Evolutionary conservation across 2,797 vertebrate genomes (phyloP), one percentile per base, ranked within the genome.

Genomic region (Ispidina lecontei): DNA sequence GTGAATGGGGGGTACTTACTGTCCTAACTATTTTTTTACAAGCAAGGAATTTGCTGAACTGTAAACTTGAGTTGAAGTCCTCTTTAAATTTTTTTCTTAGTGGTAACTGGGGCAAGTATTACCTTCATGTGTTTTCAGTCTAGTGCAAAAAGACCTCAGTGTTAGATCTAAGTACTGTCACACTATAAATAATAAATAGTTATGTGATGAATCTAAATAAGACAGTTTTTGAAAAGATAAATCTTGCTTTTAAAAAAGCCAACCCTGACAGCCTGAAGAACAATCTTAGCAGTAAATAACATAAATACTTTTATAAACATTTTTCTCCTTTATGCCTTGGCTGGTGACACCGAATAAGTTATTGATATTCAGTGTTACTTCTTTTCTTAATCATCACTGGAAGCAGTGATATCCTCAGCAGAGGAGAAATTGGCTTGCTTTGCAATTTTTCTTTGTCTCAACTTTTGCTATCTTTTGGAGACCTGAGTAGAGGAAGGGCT

Each of bases 281-380:
- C 35, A 46, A 76, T 92, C 71, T 95, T 90, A 79, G 47, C 46
- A 62, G 74, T 88, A 93, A 94, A 94, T 90, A 91, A 68, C 71
- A 93, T 93, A 75, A 96, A 88, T 96, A 64, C 46, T 92, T 92
- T 93, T 35, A 95, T 89, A 84, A 95, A 93, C 46, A 26, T 39
- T 80, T 89, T 88, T 72, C 20, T 91, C 8, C 39, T 77, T 85
- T 88, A 28, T 90, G 26, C 43, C 12, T 77, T 80, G 47, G n/a
- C 62, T 92, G 85, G 70, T 60, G 60, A 68, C 12, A 10, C 46
- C 88, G 91, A 70, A 47, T 84, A 92, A 90, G 56, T 91, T 93
- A 70, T 3, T 89, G 41, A 56, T 78, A 87, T 58, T 87, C 84
- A 76, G 64, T 86, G 60, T 81, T 94, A 60, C 26, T 86, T 73